Conservation (phyloP, 1,140 invertebrate genomes). For the Belonocnema kinseyi region DNA sequence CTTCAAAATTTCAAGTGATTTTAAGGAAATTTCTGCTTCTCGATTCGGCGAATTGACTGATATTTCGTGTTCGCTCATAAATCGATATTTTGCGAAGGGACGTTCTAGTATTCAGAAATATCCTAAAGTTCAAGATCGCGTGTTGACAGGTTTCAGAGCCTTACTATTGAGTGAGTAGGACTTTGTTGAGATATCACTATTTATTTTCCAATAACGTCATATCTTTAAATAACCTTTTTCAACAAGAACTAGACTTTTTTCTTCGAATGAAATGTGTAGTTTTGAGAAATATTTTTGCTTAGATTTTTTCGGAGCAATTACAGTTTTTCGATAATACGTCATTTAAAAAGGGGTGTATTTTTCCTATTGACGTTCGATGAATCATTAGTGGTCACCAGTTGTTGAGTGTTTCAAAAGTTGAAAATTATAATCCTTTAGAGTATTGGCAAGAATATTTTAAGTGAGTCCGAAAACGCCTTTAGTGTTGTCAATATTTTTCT, state of each 20-base stretch:
- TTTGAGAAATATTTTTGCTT: conserved; percentile 3
- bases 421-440: background rate
- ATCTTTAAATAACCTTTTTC: background rate
- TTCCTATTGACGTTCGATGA: conserved; percentile 53
- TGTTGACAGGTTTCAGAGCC: conserved; percentile 60
- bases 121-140: conserved; percentile 34
- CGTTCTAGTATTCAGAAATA: conserved; percentile 27
- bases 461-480: background rate
- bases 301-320: conserved; percentile 11
- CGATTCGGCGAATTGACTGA: conserved; percentile 11
- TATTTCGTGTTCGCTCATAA: conserved; percentile 20
- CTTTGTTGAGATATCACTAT: background rate
- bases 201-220: background rate
- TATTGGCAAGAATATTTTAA: conserved; percentile 1
- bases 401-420: conserved; percentile 1
- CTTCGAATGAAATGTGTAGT: background rate
- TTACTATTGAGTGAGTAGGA: conserved; percentile 42
- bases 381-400: conserved; percentile 46
- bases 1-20: conserved; percentile 59
- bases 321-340: conserved; percentile 51
- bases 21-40: conserved; percentile 39
- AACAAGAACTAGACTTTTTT: background rate
- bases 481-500: background rate
- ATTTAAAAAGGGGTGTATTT: conserved; percentile 52
- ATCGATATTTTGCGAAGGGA: conserved; percentile 22